phyloP scores from a whole-genome alignment of 2,888 invertebrate genomes.

The Polia nebulosa region DNA sequence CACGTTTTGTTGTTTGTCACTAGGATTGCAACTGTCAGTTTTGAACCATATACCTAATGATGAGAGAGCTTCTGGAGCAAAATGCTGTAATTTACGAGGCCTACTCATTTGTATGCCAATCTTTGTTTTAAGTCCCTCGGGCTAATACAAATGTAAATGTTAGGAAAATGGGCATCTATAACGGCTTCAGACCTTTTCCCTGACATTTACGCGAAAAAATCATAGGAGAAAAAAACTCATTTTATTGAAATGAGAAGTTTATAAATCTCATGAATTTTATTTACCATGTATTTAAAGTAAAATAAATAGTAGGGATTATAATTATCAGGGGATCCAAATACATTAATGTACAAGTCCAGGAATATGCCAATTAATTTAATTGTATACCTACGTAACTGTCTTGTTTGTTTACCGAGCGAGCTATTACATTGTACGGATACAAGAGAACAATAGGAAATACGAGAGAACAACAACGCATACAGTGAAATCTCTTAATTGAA shows the following conservation, averaged over 20 bases:
- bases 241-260: no score
- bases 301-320: no score
- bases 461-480: not conserved
- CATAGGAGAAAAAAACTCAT: not conserved
- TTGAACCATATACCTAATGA: not conserved
- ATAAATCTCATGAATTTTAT: no score
- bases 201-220: not conserved
- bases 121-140: not conserved
- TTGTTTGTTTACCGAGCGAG: not conserved
- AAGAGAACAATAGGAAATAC: not conserved
- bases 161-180: not conserved
- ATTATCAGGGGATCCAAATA: no score
- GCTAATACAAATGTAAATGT: not conserved
- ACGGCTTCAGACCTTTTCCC: not conserved
- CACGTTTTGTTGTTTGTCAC: not conserved
- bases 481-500: not conserved
- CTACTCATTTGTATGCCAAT: not conserved
- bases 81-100: not conserved
- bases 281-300: no score
- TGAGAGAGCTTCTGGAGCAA: no score
- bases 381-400: not conserved
- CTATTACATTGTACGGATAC: conserved; percentile 1
- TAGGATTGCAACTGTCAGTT: not conserved
- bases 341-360: no score
- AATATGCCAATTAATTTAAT: not conserved